Percentiles rank a stretch among this genome's conserved stretches.
Conservation (phyloP, 2,797 vertebrate genomes). For the Anabacerthia variegaticeps region DNA sequence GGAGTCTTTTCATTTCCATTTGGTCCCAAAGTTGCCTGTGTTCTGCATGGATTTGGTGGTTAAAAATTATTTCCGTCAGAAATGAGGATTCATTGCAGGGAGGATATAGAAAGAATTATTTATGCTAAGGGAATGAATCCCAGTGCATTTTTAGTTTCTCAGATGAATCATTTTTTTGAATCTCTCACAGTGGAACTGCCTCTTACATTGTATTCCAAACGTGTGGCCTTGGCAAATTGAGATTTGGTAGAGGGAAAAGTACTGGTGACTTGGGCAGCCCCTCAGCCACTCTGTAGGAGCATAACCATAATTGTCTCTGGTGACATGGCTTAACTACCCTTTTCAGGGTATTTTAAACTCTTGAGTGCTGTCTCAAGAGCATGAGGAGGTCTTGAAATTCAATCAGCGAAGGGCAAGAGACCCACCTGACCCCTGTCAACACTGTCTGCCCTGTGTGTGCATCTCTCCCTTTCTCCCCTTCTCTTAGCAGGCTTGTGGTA, state of each 20-base stretch:
- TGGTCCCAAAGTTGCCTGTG: constrained; percentile 50
- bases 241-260: background rate
- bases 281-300: background rate
- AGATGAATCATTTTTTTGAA: constrained; percentile 42
- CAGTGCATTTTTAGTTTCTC: constrained; percentile 56
- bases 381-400: constrained; percentile 25
- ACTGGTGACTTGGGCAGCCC: background rate
- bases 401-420: background rate
- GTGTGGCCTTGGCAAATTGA: background rate
- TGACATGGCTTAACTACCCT: background rate
- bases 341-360: constrained; percentile 1
- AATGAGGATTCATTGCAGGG: constrained; percentile 49
- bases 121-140: constrained; percentile 65
- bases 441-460: background rate
- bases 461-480: background rate
- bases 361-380: background rate
- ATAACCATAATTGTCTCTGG: background rate
- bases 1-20: background rate
- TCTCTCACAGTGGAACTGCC: background rate
- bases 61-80: constrained; percentile 42
- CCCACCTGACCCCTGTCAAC: constrained; percentile 26
- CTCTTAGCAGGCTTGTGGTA: background rate
- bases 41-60: constrained; percentile 10
- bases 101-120: constrained; percentile 69
- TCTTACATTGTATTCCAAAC: constrained; percentile 28